Evolutionary conservation across 2,797 vertebrate species (phyloP), one percentile per base, ranked within the genome.

Genomic region (Triplophysa yarkandensis): DNA sequence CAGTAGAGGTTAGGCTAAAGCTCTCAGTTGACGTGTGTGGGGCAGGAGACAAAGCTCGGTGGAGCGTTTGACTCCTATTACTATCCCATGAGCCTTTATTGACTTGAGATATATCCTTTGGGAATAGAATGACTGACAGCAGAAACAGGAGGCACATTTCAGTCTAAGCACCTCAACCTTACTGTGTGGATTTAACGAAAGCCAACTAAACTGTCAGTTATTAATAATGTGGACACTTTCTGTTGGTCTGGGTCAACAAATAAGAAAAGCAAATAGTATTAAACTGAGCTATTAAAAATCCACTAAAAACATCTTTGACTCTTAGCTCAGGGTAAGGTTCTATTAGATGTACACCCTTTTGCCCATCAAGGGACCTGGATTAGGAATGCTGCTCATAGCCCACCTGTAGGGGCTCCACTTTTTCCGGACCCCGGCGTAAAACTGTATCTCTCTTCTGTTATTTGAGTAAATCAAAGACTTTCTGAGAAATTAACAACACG

Each of bases 81-180:
- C 8, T 36, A 4, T 64, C 68, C 41, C 41, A n/a, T 41, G 61
- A 58, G 68, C 28, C 61, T 23, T 11, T 32, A 16, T 50, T 21
- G 50, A 16, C 23, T 54, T 17, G 4, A 55, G 7, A 4, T 1
- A 6, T 17, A 28, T 6, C 64, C 44, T 48, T 50, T 0, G n/a
- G 44, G 34, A 28, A 16, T 1, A 14, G 25, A 3, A 6, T 60
- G 62, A 66, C 32, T 44, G 61, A 72, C 61, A 34, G 25, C 6
- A 4, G 2, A 46, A 34, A 7, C 60, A 58, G 60, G 54, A 21
- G 68, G 61, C 54, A 77, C 41, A 43, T 52, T 66, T 71, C 30
- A 66, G 6, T 52, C 14, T 1, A 2, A n/a, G 27, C 58, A 65
- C n/a, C 27, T 52, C 30, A 34, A 55, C n/a, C 62, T 67, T 16